These are phyloP conservation scores for Ophiothrix spiculata DNA, from an alignment of 35 echinoderm and acorn worm genomes.

Conservation along the genomic window DNA sequence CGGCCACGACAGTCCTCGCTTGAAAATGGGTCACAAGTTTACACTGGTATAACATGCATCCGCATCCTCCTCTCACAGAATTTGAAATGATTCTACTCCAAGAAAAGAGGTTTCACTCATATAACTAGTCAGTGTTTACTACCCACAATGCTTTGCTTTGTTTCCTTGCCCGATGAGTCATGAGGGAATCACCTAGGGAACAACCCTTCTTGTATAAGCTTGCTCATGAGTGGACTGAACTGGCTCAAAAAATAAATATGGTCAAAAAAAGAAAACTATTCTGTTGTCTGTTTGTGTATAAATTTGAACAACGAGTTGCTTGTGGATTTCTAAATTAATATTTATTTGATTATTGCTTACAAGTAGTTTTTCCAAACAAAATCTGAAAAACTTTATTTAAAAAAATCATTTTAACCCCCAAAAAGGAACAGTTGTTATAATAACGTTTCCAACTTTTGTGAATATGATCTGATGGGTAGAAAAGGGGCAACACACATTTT, in stretches of 20 bases:
- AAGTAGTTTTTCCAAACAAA: too few species aligned
- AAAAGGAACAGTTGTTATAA: too few species aligned
- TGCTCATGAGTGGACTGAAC: too few species aligned
- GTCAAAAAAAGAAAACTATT: neutral
- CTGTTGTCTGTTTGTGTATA: neutral
- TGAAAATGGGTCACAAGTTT: neutral
- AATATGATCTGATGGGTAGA: too few species aligned
- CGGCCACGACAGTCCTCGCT: neutral
- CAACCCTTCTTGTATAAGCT: neutral
- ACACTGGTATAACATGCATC: neutral
- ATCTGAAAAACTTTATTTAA: neutral
- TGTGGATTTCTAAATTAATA: neutral
- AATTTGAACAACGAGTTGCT: neutral
- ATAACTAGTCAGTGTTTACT: neutral
- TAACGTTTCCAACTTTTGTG: too few species aligned
- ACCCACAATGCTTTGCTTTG: neutral
- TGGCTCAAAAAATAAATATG: too few species aligned
- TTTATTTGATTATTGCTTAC: neutral
- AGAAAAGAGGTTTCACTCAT: neutral
- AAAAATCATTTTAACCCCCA: too few species aligned
- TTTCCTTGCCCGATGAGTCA: neutral
- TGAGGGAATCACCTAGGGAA: neutral
- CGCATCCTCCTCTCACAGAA: neutral
- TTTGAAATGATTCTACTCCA: neutral
- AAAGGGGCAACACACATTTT: too few species aligned